These are phyloP conservation scores for Uria aalge DNA, from an alignment of 2,113 vertebrate species.

Conservation along the genomic window DNA sequence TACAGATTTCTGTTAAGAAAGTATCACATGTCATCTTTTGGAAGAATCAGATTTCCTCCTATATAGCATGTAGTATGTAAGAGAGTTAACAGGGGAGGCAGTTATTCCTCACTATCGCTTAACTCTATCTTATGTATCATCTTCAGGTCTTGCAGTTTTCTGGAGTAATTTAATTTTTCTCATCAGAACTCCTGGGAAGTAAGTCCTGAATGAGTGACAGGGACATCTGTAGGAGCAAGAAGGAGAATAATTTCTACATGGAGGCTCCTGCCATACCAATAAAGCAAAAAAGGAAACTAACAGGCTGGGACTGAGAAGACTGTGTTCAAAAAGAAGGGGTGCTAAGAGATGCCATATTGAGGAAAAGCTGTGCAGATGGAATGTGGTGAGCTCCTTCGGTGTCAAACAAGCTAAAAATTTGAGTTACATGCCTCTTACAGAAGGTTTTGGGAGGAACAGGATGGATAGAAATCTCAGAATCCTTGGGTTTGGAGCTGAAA, in stretches of 20 bases:
- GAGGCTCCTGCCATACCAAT: not conserved
- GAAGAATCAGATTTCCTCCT: not conserved
- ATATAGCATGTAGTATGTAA: not conserved
- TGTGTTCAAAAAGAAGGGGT: not conserved
- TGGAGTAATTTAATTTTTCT: not conserved
- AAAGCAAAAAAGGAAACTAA: conserved; percentile 27
- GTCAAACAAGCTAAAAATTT: not conserved
- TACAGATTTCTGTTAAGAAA: not conserved
- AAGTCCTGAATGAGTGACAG: not conserved
- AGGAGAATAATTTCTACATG: not conserved
- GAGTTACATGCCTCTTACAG: not conserved
- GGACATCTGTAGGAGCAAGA: conserved; percentile 15
- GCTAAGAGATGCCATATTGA: conserved; percentile 30
- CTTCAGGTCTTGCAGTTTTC: not conserved
- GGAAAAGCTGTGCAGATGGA: not conserved
- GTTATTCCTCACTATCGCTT: not conserved
- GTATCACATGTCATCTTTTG: not conserved
- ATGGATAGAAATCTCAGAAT: not conserved
- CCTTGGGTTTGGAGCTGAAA: not conserved
- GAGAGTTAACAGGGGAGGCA: not conserved
- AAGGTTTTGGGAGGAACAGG: not conserved
- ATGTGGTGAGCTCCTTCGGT: not conserved
- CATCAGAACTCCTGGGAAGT: not conserved
- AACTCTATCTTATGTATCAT: not conserved
- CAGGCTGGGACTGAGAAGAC: not conserved